Base-by-base conservation (phyloP, 2,888 invertebrate genomes). In the Diplazon laetatorius region DNA sequence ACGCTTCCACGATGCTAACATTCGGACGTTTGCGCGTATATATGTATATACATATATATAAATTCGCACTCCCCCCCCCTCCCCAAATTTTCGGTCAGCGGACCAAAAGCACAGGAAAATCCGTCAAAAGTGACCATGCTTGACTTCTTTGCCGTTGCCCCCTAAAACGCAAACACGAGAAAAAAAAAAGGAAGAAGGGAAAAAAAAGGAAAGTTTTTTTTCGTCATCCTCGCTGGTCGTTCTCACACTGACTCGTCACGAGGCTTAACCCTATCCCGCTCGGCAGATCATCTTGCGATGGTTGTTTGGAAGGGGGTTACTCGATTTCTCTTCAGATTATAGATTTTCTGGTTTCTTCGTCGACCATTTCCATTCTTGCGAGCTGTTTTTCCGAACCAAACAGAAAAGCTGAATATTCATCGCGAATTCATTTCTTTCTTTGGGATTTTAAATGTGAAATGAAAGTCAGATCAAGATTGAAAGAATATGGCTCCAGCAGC, bases 211-310 rank as follows among this genome's bases (percentile, higher is more conserved):
- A n/a, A n/a, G n/a, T n/a, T 14, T 18, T 68, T 42, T 62, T 76
- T 66, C 69, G 80, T 80, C 74, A 75, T 66, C 72, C 57, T 59
- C 44, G 50, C 52, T 22, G 39, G 9, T 62, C n/a, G n/a, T 57
- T 60, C 9, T 55, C 25, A 52, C 65, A 46, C 16, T 22, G 52
- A 5, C 37, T 50, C 50, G 62, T 30, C 60, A 59, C 39, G 52
- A 60, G 52, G 72, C 80, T 80, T 81, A 85, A 84, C 80, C 82
- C 82, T 80, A 66, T 80, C 79, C 71, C 74, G 50, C 55, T 52
- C 37, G 22, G 22, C 37, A 55, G 82, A 82, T 83, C 77, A 85
- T 82, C 81, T 76, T 55, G 63, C 74, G 69, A 77, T 72, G 50
- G 72, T 39, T 46, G 6, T 59, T 20, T 9, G 22, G 44, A 20